phyloP scores from a whole-genome alignment of 2,797 vertebrate species.

The Typhlichthys subterraneus region DNA sequence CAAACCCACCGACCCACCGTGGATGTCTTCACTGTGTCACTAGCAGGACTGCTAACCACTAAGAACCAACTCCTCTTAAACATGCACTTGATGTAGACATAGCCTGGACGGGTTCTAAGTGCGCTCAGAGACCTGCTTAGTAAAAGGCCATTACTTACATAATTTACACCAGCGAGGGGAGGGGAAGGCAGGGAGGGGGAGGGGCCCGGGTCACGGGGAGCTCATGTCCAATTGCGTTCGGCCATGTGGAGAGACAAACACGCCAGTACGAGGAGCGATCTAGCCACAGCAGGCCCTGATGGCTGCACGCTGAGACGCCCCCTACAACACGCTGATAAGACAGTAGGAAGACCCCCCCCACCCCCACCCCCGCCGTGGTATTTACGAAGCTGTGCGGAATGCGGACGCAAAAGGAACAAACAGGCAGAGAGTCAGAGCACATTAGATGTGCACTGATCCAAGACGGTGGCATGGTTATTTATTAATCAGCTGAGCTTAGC shows the following conservation, averaged over 20 bases:
- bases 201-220: constrained; percentile 43
- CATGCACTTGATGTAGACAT: constrained; percentile 65
- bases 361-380: constrained; percentile 40
- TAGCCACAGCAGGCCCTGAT: constrained; percentile 67
- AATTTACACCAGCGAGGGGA: constrained; percentile 72
- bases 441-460: constrained; percentile 73
- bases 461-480: constrained; percentile 74
- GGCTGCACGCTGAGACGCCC: constrained; percentile 67
- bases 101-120: constrained; percentile 23
- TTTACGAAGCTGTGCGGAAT: constrained; percentile 60
- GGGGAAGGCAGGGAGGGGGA: constrained; percentile 4
- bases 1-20: constrained; percentile 61
- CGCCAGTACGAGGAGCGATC: constrained; percentile 45
- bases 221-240: constrained; percentile 66
- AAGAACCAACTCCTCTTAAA: constrained; percentile 62
- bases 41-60: constrained; percentile 60
- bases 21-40: constrained; percentile 56
- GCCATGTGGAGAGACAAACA: constrained; percentile 66
- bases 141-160: constrained; percentile 76
- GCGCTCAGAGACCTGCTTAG: constrained; percentile 44
- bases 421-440: constrained; percentile 62
- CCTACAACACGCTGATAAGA: constrained; percentile 61
- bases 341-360: constrained; percentile 52
- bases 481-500: constrained; percentile 79
- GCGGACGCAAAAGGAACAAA: constrained; percentile 63